Evolutionary conservation across 1,140 invertebrate species (phyloP), one percentile per base, ranked within the genome.

Genomic region (Musca domestica): DNA sequence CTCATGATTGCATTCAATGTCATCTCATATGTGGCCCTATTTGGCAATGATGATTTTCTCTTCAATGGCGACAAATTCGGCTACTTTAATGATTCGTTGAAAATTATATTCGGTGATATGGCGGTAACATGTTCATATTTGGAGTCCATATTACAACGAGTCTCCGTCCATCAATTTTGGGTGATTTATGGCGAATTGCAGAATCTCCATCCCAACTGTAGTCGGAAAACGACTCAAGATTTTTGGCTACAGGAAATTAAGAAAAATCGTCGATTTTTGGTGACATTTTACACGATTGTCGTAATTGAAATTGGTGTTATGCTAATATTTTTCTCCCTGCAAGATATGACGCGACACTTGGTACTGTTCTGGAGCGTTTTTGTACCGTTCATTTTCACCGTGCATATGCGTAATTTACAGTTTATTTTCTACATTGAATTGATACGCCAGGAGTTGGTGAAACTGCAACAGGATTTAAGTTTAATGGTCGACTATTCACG

Each of bases 361-460:
- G 0, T 61, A 0, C 67, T 75, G 22, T 80, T 80, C 34, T 80
- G 76, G 78, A 10, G 14, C 46, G 71, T 71, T 27, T 80, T 75
- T 15, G 71, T 72, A 61, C 78, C 78, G 10, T 70, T 74, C 41
- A 71, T 72, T 2, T 69, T 67, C 10, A 14, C 73, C 10, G 69
- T 71, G 2, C 75, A 78, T 58, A n/a, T 73, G 64, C 70, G 76
- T 0, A 80, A 77, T 25, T 69, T 70, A 9, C 75, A 78, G 49
- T 78, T 77, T 19, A 52, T 80, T 3, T 66, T 80, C 6, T 72
- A 80, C 51, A 25, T 80, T 65, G 74, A 77, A 51, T 51, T 80
- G 15, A 41, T 80, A 48, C 67, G 74, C 0, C 67, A 74, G 58
- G 73, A 80, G 14, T 54, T 78, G 47, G 17, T 47, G 12, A 70